Evolutionary conservation across 2,888 invertebrate genomes (phyloP).

Genomic region (Patella depressa): DNA sequence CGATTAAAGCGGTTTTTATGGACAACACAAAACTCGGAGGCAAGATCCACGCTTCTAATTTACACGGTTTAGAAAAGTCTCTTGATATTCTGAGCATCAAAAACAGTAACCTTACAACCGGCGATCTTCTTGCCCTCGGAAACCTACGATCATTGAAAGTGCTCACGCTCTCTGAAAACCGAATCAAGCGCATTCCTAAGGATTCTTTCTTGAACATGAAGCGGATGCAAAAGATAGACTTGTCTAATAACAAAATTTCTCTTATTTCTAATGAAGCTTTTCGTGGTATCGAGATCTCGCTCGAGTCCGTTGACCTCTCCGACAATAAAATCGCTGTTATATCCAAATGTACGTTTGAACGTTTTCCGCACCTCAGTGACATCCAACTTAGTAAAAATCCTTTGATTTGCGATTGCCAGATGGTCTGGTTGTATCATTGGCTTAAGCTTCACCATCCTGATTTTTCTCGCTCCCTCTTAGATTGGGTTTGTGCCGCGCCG

Average conservation of each 20-base stretch:
- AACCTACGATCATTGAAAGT: constrained; percentile 21
- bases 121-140: constrained; percentile 22
- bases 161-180: constrained; percentile 23
- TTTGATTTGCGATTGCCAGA: constrained; percentile 33
- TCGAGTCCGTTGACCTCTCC: constrained; percentile 25
- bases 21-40: constrained; percentile 27
- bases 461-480: constrained; percentile 23
- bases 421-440: constrained; percentile 37
- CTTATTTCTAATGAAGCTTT: constrained; percentile 22
- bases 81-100: constrained; percentile 32
- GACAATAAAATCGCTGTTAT: constrained; percentile 27
- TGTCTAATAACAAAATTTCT: constrained; percentile 23
- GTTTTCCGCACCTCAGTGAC: constrained; percentile 27
- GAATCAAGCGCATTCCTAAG: constrained; percentile 21
- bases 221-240: constrained; percentile 27
- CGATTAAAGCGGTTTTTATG: constrained; percentile 24
- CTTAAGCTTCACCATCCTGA: constrained; percentile 25
- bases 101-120: constrained; percentile 20
- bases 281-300: constrained; percentile 27
- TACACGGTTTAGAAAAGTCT: constrained; percentile 26
- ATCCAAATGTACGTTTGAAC: constrained; percentile 33
- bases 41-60: constrained; percentile 12
- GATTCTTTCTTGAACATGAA: constrained; percentile 20
- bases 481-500: constrained; percentile 31
- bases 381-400: constrained; percentile 33